Conservation (phyloP, 2,888 invertebrate genomes). For the Melikaiella ostensackeni region DNA sequence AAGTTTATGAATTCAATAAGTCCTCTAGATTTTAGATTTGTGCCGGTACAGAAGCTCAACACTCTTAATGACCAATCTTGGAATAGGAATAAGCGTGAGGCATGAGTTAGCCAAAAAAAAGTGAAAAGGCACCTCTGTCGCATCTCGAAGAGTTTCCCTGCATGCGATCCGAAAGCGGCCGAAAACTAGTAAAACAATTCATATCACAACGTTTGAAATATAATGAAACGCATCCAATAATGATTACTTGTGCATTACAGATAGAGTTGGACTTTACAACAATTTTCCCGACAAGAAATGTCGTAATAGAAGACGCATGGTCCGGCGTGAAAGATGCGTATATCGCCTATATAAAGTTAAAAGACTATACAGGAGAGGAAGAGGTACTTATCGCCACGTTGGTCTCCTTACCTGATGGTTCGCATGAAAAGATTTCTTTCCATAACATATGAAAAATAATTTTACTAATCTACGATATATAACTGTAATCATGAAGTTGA, state of each 20-base stretch:
- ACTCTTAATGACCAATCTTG: too few relatives aligned
- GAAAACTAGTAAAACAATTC: slow-evolving; percentile 13
- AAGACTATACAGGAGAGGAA: slow-evolving; percentile 39
- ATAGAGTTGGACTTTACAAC: slow-evolving; percentile 6
- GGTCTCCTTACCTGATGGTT: slow-evolving; percentile 14
- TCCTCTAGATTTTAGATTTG: too few relatives aligned
- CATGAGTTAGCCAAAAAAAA: slow-evolving; percentile 40
- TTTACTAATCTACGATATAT: too few relatives aligned
- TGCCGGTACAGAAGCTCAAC: too few relatives aligned
- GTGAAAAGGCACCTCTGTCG: slow-evolving; percentile 36
- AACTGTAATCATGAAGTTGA: too few relatives aligned
- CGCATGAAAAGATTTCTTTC: too few relatives aligned
- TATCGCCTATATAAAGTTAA: slow-evolving; percentile 26
- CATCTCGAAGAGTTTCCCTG: slow-evolving; percentile 40
- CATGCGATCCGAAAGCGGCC: slow-evolving; percentile 31
- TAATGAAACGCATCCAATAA: background rate
- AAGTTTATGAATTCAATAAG: too few relatives aligned
- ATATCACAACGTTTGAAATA: background rate
- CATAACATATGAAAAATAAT: too few relatives aligned
- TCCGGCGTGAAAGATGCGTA: slow-evolving; percentile 20
- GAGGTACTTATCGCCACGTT: slow-evolving; percentile 20
- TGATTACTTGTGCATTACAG: slow-evolving; percentile 7
- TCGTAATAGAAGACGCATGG: slow-evolving; percentile 14
- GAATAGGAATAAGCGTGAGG: slow-evolving; percentile 36
- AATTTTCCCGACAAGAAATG: slow-evolving; percentile 12